Base-by-base conservation (phyloP, 2,797 vertebrate species). In the Pachyuromys duprasi region DNA sequence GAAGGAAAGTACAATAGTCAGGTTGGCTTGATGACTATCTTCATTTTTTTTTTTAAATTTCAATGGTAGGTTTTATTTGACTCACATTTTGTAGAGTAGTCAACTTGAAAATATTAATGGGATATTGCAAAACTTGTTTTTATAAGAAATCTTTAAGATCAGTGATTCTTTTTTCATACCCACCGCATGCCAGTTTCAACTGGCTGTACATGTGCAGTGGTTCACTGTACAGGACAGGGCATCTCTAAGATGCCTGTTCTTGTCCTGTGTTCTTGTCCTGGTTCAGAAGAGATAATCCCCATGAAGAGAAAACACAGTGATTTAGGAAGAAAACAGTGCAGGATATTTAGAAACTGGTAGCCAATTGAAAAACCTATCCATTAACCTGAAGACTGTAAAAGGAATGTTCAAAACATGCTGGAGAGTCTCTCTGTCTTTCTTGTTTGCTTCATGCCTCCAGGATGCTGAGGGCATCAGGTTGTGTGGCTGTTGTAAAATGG, bases 381-480 rank as follows among this genome's bases (percentile, higher is more conserved):
- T 15, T 67, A 13, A 3, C 55, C 55, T 72, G 76, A 53, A 62
- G 87, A 31, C 31, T 79, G 45, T 53, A 53, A 67, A 70, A 42
- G 28, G 42, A 76, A 49, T 15, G 7, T 81, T 92, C 81, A 5
- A 31, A 36, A 81, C 26, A 72, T 0, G 72, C 60, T 20, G 20
- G 33, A 42, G 8, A 53, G 11, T 76, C 20, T 70, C 33, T 53
- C 26, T 39, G 53, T 92, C 67, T 88, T 28, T 22, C 17, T 2
- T 1, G 5, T n/a, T 86, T 69, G 4, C 67, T 42, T 15, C 45
- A 0, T 55, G 78, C 72, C 33, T 55, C 55, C 26, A 24, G 62
- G 39, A 45, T 28, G 12, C 20, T 0, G 28, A 18, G n/a, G 0
- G 0, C 2, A 13, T 70, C 75, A 39, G 70, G 28, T 22, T 22